Percentiles rank a stretch among this genome's conserved stretches.
Conservation (phyloP, 1,140 invertebrate genomes). For the Dermatophagoides farinae region DNA sequence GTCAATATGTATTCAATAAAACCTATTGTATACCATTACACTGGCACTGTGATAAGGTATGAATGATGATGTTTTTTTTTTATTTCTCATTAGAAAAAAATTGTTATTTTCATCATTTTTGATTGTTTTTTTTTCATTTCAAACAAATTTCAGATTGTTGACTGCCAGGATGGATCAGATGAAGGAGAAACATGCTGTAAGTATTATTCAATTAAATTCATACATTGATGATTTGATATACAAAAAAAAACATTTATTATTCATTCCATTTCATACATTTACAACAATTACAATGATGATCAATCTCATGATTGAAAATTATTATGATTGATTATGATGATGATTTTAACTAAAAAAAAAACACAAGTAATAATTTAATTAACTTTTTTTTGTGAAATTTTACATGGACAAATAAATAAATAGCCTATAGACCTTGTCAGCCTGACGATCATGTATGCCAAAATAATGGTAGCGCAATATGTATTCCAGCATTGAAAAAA, state of each 20-base stretch:
- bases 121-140: background rate
- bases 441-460: conserved; percentile 73
- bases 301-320: too few species aligned
- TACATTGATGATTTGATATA: too few species aligned
- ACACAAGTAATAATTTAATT: too few species aligned
- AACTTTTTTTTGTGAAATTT: too few species aligned
- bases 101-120: background rate
- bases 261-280: too few species aligned
- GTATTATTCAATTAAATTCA: conserved; percentile 36
- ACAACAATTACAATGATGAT: too few species aligned
- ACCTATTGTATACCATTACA: conserved; percentile 76
- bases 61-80: background rate
- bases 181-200: conserved; percentile 78
- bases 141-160: conserved; percentile 37
- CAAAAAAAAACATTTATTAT: too few species aligned
- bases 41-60: conserved; percentile 64
- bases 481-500: conserved; percentile 42
- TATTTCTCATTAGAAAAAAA: background rate
- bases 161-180: conserved; percentile 82
- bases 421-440: conserved; percentile 34
- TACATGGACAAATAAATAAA: too few species aligned
- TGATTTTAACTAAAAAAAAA: too few species aligned
- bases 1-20: conserved; percentile 77
- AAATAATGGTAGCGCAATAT: conserved; percentile 35
- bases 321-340: too few species aligned